Base-by-base conservation (phyloP, 2,113 vertebrate species). In the Pangasianodon hypophthalmus region DNA sequence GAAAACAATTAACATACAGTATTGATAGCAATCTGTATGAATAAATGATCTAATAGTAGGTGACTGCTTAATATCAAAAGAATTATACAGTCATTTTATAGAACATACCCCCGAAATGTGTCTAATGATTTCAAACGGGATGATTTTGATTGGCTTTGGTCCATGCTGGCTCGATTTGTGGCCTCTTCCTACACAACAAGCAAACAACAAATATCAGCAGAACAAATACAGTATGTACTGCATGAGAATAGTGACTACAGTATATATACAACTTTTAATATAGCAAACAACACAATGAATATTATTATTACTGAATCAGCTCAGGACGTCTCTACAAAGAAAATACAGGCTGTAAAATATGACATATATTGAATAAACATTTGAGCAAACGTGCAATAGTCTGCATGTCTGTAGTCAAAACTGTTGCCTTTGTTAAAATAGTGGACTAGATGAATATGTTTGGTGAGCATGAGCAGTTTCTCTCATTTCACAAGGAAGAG, bases 31-130 rank as follows among this genome's bases (percentile, higher is more conserved):
- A 73, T 88, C 52, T 87, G 6, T 6, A 64, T 6, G 2, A 41
- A 82, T 11, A 52, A 37, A 44, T 52, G 3, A 81, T 54, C 52
- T 46, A 81, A 54, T 83, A 26, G 48, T 19, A 81, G 54, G 54
- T 67, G 58, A 50, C 10, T 41, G 19, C 75, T 89, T 29, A 77
- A 87, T 54, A 50, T 64, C 4, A 60, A n/a, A 80, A 69, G 54
- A 87, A 69, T 87, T 54, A 14, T 16, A 48, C 18, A 56, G 67
- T 89, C 90, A 41, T 86, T 90, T 88, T 91, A 90, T 84, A 32
- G 62, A 80, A 94, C 95, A 92, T 95, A 95, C 93, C 93, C 95
- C 94, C 95, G 93, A 90, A 97, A 95, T 14, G 93, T 91, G 87
- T 95, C 94, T 93, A 95, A 85, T 52, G 94, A 95, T 93, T 92